Percentiles rank a stretch among this genome's conserved stretches.
Conservation (phyloP, 2,888 invertebrate species). For the Drosophila limbata region DNA sequence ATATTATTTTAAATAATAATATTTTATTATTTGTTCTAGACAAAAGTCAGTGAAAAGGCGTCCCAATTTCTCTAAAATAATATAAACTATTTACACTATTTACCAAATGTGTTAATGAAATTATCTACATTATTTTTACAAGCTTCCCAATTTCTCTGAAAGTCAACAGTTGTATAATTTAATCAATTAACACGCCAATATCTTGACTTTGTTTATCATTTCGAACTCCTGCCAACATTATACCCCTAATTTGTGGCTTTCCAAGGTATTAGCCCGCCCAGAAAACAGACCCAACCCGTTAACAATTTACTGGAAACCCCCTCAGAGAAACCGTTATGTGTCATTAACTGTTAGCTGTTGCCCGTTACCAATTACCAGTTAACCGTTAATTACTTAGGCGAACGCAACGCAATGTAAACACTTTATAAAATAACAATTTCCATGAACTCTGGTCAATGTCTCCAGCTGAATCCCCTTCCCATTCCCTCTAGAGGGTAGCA, state of each 20-base stretch:
- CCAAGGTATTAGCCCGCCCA: constrained; percentile 9
- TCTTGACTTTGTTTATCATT: neutral
- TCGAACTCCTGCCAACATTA: neutral
- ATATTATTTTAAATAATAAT: too few relatives aligned
- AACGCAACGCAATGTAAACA: constrained; percentile 70
- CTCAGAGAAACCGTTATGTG: constrained; percentile 53
- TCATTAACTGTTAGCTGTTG: constrained; percentile 66
- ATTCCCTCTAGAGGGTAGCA: constrained; percentile 16
- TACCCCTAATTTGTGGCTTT: constrained; percentile 12
- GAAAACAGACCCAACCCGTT: constrained; percentile 31
- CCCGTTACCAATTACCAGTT: constrained; percentile 59
- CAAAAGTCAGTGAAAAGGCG: too few relatives aligned
- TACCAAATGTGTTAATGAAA: too few relatives aligned
- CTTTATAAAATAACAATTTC: constrained; percentile 76
- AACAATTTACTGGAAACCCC: constrained; percentile 18
- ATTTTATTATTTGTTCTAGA: too few relatives aligned
- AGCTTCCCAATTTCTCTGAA: neutral
- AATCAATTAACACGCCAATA: neutral
- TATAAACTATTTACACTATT: too few relatives aligned
- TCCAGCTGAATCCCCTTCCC: neutral
- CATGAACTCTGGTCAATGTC: constrained; percentile 21
- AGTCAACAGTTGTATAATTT: neutral
- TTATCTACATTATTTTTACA: too few relatives aligned
- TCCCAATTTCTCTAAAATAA: too few relatives aligned
- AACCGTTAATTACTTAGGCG: constrained; percentile 73